Base-by-base conservation (phyloP, 1,140 invertebrate genomes). In the Habropoda laboriosa region DNA sequence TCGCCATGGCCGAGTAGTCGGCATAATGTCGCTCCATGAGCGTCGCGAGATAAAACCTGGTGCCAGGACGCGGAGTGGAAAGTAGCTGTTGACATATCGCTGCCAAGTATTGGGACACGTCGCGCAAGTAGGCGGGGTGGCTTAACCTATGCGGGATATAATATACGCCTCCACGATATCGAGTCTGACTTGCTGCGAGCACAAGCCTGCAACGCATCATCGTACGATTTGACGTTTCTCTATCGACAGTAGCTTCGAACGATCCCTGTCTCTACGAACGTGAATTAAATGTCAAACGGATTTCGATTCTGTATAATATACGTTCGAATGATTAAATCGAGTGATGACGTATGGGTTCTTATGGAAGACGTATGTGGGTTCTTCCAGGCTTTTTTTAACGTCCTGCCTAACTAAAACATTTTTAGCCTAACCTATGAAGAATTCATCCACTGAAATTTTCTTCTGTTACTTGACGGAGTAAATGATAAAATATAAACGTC, bases 141-240 rank as follows among this genome's bases (percentile, higher is more conserved):
- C 83, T 90, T 86, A 86, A 87, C 91, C 87, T 92, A 91, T 92
- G 91, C 89, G 91, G 91, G 88, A 92, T 92, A 92, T 91, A 92
- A 92, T 89, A 55, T 89, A 91, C 90, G 90, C 91, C 90, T 90
- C 90, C 90, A 76, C 86, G 76, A 35, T 60, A 51, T 38, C 49
- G 53, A 27, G 53, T n/a, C 35, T 38, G 32, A 55, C 60, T 2
- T 64, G 38, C 1, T 30, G 47, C n/a, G n/a, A n/a, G 75, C 51
- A 5, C 47, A 67, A 83, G 61, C 76, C 67, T 51, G 40, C 27
- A n/a, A 51, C 63, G 42, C 49, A 47, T 79, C 75, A 30, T 51
- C 68, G 16, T 21, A 18, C 18, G 13, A 5, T 30, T 67, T 63
- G 32, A 53, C 68, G 40, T 67, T 58, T 68, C 51, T 32, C 49